phyloP scores from a whole-genome alignment of 2,797 vertebrate genomes.

The Periparus ater region DNA sequence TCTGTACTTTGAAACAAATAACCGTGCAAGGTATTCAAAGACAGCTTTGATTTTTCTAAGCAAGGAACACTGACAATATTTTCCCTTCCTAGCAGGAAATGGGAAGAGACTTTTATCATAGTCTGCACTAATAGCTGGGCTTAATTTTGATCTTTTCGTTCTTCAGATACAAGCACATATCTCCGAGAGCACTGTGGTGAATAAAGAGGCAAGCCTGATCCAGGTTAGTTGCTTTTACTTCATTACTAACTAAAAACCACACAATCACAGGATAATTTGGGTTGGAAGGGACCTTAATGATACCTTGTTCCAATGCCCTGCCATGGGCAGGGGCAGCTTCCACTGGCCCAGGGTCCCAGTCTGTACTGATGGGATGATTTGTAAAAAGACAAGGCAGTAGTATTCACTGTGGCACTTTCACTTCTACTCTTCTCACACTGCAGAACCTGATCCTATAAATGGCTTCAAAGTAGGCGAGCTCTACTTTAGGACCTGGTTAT shows the following conservation, averaged over 20 bases:
- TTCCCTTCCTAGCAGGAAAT: not conserved
- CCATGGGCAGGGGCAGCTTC: not conserved
- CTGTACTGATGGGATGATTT: not conserved
- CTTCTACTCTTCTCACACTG: not conserved
- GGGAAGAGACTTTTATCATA: not conserved
- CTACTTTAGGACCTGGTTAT: slow-evolving; percentile 1
- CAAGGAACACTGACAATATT: not conserved
- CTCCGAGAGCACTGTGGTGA: slow-evolving; percentile 76
- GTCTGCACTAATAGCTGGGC: not conserved
- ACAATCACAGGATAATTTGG: too few species aligned
- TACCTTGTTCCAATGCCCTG: not conserved
- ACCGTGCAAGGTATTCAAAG: not conserved
- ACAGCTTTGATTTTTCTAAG: not conserved
- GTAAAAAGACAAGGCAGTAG: not conserved
- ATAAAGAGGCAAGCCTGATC: slow-evolving; percentile 80
- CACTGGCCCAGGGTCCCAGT: not conserved
- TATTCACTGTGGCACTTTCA: not conserved
- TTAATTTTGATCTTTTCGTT: not conserved
- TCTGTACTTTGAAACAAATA: not conserved
- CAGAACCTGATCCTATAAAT: slow-evolving; percentile 47
- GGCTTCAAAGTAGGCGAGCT: slow-evolving; percentile 36
- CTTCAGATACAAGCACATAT: slow-evolving; percentile 81
- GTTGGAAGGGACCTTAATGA: not conserved
- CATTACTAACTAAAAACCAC: not conserved
- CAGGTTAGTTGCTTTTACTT: slow-evolving; percentile 78